Conservation (phyloP, 1,140 invertebrate species). For the Bacillus rossius region DNA sequence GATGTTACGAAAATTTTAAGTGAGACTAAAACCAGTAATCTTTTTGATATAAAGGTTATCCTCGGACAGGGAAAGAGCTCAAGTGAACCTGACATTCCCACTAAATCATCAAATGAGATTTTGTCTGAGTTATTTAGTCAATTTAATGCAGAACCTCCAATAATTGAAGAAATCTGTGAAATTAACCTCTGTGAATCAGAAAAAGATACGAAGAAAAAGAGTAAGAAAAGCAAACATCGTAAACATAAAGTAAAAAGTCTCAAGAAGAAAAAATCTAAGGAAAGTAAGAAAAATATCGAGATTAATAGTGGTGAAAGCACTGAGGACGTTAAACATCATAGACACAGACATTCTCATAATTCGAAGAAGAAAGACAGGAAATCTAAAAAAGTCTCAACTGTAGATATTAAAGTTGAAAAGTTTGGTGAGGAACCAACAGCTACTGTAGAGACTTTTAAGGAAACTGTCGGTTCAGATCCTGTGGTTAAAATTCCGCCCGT, state of each 20-base stretch:
- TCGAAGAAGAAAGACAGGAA: background rate
- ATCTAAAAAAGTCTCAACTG: background rate
- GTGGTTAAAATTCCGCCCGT: background rate
- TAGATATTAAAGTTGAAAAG: background rate
- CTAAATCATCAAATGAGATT: constrained; percentile 70
- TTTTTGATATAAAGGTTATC: constrained; percentile 11
- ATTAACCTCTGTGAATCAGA: background rate
- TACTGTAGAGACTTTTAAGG: background rate
- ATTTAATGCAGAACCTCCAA: constrained; percentile 48
- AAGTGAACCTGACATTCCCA: constrained; percentile 4
- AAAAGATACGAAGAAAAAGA: constrained; percentile 5
- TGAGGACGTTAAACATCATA: background rate
- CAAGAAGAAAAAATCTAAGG: constrained; percentile 50
- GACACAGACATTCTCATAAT: background rate
- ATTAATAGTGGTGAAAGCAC: background rate
- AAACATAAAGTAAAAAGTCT: constrained; percentile 50
- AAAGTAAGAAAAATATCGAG: constrained; percentile 37
- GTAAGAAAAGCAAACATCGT: constrained; percentile 44
- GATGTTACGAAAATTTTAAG: background rate
- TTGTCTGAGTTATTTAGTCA: constrained; percentile 70
- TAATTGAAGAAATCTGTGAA: background rate
- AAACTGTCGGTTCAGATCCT: background rate
- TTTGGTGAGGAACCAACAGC: background rate
- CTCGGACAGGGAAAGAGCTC: background rate
- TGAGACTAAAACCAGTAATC: background rate